Evolutionary conservation across 2,797 vertebrate species (phyloP).

Genomic region (Liparis tanakae): DNA sequence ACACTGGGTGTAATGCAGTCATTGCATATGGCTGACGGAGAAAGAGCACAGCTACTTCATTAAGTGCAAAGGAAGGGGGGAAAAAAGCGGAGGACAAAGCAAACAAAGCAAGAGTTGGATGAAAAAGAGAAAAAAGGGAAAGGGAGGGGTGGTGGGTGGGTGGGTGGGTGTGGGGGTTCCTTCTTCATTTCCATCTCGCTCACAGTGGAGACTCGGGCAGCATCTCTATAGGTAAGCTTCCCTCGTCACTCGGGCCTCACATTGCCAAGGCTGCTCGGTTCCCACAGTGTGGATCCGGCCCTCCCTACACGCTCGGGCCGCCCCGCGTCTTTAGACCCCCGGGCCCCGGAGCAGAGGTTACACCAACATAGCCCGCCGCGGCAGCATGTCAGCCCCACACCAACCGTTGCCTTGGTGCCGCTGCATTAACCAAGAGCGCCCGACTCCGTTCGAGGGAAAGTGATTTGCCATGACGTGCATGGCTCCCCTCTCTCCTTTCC

Average conservation of each 20-base stretch:
- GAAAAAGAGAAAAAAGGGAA: constrained; percentile 69
- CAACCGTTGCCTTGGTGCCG: constrained; percentile 83
- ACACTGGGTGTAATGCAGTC: constrained; percentile 50
- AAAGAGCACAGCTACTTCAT: constrained; percentile 79
- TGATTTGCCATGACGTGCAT: constrained; percentile 78
- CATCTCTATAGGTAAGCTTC: constrained; percentile 76
- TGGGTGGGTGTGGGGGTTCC: constrained; percentile 45
- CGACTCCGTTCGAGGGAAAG: constrained; percentile 66
- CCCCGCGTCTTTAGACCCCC: constrained; percentile 73
- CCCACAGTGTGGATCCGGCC: constrained; percentile 77
- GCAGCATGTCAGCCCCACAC: constrained; percentile 83
- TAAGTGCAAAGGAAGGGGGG: constrained; percentile 66
- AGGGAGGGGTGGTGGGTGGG: constrained; percentile 63
- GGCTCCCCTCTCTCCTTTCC: constrained; percentile 53
- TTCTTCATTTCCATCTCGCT: constrained; percentile 58
- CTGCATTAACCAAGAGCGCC: constrained; percentile 69
- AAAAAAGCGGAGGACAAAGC: constrained; percentile 77
- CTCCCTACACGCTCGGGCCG: constrained; percentile 65
- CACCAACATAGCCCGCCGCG: constrained; percentile 81
- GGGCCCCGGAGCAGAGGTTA: constrained; percentile 83
- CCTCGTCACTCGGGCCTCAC: constrained; percentile 72
- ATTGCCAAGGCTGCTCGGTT: constrained; percentile 71
- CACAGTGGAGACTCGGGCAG: constrained; percentile 49
- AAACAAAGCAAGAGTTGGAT: constrained; percentile 76
- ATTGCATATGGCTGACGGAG: constrained; percentile 61